Evolutionary conservation across 2,797 vertebrate genomes (phyloP).

Genomic region (Sebastes goodei): DNA sequence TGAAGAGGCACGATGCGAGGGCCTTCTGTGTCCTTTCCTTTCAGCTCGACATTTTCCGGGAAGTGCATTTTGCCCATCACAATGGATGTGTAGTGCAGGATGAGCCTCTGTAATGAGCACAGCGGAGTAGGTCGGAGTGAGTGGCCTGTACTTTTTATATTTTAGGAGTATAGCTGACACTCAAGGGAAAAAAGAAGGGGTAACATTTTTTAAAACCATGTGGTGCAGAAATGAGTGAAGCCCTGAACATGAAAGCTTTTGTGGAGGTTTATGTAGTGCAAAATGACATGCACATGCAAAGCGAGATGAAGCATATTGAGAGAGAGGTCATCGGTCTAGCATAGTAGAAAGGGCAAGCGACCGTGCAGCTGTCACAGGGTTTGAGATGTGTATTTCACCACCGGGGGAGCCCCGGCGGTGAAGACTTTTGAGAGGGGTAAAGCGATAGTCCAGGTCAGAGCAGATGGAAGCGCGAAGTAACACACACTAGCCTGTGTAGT

Average conservation of each 20-base stretch:
- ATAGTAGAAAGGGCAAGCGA: conserved; percentile 15
- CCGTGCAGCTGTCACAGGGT: conserved; percentile 54
- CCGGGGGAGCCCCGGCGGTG: conserved; percentile 6
- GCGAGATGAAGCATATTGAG: not conserved
- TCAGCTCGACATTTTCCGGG: conserved; percentile 10
- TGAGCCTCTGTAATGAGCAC: conserved; percentile 54
- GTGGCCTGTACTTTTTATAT: conserved; percentile 44
- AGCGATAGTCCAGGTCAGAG: conserved; percentile 41
- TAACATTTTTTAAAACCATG: not conserved
- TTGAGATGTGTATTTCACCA: conserved; percentile 47
- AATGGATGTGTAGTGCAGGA: conserved; percentile 40
- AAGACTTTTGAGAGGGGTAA: conserved; percentile 50
- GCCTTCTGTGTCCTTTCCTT: conserved; percentile 1
- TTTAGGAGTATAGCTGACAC: conserved; percentile 15
- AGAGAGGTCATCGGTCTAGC: not conserved
- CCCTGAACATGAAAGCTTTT: conserved; percentile 15
- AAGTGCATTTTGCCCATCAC: conserved; percentile 40
- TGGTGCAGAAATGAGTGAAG: not conserved
- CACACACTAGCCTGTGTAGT: conserved; percentile 31
- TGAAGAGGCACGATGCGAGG: conserved; percentile 15
- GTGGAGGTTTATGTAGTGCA: not conserved
- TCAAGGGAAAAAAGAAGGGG: not conserved
- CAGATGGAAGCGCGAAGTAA: conserved; percentile 58
- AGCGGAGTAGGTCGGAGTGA: conserved; percentile 11
- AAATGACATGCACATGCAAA: conserved; percentile 7